Conservation (phyloP, 2,797 vertebrate species). For the Hafferia zeledoni region DNA sequence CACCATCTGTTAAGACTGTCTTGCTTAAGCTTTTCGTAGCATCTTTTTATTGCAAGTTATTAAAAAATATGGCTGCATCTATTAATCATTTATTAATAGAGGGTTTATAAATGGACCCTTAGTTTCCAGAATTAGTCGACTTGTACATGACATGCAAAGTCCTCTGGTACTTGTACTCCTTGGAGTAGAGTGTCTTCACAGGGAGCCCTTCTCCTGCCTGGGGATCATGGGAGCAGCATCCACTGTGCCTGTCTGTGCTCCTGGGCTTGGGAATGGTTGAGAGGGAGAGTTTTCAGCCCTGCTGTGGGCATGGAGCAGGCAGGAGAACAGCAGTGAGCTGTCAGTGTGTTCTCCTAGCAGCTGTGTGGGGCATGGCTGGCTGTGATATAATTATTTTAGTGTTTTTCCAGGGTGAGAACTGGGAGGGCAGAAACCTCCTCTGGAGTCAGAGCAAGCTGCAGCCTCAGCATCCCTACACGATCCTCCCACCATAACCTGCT, state of each 20-base stretch:
- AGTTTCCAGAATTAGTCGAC: neutral
- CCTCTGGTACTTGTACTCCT: neutral
- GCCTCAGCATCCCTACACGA: accelerated
- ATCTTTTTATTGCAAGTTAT: conserved; percentile 67
- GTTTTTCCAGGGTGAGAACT: neutral
- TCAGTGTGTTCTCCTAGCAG: neutral
- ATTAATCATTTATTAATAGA: conserved; percentile 72
- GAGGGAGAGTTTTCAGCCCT: neutral
- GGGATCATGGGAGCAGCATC: neutral
- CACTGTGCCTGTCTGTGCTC: neutral
- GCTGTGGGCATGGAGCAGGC: neutral
- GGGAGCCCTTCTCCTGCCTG: neutral
- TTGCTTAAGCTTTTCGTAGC: conserved; percentile 44
- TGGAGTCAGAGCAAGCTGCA: neutral
- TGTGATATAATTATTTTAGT: neutral
- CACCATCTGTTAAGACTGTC: conserved; percentile 68
- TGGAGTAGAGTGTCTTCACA: neutral
- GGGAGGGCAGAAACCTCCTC: neutral
- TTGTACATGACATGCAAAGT: neutral
- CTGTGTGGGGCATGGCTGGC: neutral
- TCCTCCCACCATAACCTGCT: neutral
- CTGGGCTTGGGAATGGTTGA: neutral
- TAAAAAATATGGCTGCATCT: conserved; percentile 57
- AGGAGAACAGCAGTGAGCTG: neutral
- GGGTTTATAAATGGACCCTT: conserved; percentile 43